Evolutionary conservation across 1,140 invertebrate genomes (phyloP), one percentile per base, ranked within the genome.

Genomic region (Rhynchophorus ferrugineus): DNA sequence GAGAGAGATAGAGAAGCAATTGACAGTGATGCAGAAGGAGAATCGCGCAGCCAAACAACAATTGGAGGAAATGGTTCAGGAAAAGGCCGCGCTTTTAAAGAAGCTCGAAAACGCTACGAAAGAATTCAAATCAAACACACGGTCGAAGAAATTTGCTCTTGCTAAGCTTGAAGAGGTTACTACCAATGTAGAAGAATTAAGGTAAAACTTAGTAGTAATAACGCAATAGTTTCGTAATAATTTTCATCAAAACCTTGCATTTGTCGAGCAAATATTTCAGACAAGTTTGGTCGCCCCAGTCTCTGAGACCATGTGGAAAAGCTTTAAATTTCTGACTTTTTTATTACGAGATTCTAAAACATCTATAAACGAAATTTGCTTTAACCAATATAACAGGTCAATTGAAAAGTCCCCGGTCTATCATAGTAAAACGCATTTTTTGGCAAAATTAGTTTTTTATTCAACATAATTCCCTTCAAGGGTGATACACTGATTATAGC

Each of bases 41-140:
- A 63, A 62, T 44, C 41, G 54, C n/a, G 52, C 56, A 1, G 58
- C 60, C 6, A 63, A 62, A 29, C 38, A 56, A 19, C 60, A 65
- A 47, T 20, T 65, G 3, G 58, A 63, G 17, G 61, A 63, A 42
- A 14, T 65, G 14, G 8, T 65, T 7, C 41, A 60, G 29, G 63
- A 65, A 44, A 62, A 60, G 42, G 34, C 48, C 2, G 19, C 45
- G 21, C 21, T 59, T n/a, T 8, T 59, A 2, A 59, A 52, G 22
- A 55, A 56, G 29, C 36, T 61, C 29, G 63, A 63, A 35, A 60
- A 20, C n/a, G 63, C 61, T 3, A 58, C 59, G 1, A 65, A 59
- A 45, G 63, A 65, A 17, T 54, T 62, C 22, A 60, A 58, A 33
- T 37, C 17, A 9, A 59, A 63, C 22, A 60, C 57, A 1, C 63